Evolutionary conservation across 2,888 invertebrate genomes (phyloP), one percentile per base, ranked within the genome.

Genomic region (Apotomis capreana): DNA sequence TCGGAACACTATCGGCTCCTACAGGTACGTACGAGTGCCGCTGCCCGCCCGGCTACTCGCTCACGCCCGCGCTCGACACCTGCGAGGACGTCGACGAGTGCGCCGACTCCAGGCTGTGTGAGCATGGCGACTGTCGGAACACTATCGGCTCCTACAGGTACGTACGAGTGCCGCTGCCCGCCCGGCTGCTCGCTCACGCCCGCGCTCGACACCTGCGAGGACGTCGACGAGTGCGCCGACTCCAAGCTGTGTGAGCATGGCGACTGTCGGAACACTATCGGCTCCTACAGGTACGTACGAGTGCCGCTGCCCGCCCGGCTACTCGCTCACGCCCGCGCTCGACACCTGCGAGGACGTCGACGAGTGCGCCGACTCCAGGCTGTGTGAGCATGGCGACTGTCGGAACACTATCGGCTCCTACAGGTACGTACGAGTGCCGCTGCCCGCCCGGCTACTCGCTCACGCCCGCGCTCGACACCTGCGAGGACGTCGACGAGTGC

Each of bases 41-140:
- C 26, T 55, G 55, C 55, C 55, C 95, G 13, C 92, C 94, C 70
- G 96, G 96, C 0, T 96, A 95, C 89, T 9, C 9, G 46, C 10
- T 10, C 9, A 5, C 40, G 3, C 69, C 85, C 61, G 94, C 95
- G 46, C 91, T 93, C 26, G 93, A 95, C 79, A 95, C 95, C 81
- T 95, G 95, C 83, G 94, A 94, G 46, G 95, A 97, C 85, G 95
- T 96, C 15, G 95, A 97, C 87, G 97, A 97, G 88, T 97, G 97
- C 83, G 91, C 94, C 36, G 96, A 96, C 81, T 87, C 94, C 74
- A 92, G 95, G 0, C 94, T 96, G 2, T 97, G 97, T 84, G 94
- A 94, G 70, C 96, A 97, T 81, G 97, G 97, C 5, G 95, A 95
- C 68, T 97, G 97, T 81, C 94, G 95, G 79, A 97, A 97, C 85